Percentiles rank a stretch among this genome's conserved stretches.
phyloP scores from a whole-genome alignment of 2,797 vertebrate genomes.

The Sebastes alutus region DNA sequence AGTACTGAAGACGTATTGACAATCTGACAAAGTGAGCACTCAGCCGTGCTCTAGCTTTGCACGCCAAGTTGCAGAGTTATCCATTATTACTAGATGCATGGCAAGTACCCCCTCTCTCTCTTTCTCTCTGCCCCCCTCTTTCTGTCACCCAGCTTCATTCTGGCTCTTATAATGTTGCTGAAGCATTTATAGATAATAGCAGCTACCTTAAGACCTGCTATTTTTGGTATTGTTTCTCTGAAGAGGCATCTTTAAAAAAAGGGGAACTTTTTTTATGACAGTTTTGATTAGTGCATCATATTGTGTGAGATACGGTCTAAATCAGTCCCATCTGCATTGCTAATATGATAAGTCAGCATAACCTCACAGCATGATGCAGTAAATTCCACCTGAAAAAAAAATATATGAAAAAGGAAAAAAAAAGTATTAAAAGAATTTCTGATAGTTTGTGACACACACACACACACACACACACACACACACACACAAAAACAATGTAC shows the following conservation, averaged over 20 bases:
- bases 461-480: background rate
- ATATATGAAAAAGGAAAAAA: background rate
- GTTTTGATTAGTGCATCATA: constrained; percentile 9
- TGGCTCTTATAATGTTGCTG: constrained; percentile 8
- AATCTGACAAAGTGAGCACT: constrained; percentile 38
- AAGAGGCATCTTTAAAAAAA: constrained; percentile 4
- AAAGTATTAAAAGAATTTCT: background rate
- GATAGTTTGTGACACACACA: background rate
- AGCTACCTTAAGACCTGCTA: constrained; percentile 27
- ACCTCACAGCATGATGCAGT: background rate
- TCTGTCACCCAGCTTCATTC: background rate
- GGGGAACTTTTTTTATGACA: background rate
- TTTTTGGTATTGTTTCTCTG: constrained; percentile 32
- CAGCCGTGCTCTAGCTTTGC: constrained; percentile 22
- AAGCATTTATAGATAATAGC: constrained; percentile 43
- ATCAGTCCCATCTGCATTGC: constrained; percentile 1
- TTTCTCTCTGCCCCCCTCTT: no score
- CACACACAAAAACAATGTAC: background rate
- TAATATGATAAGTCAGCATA: background rate
- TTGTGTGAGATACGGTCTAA: background rate
- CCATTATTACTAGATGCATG: constrained; percentile 27
- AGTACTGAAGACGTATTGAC: constrained; percentile 42
- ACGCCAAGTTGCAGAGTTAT: constrained; percentile 30
- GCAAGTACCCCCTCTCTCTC: background rate
- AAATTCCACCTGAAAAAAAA: background rate